Conservation (phyloP, 2,888 invertebrate genomes). For the Desoria tigrina region DNA sequence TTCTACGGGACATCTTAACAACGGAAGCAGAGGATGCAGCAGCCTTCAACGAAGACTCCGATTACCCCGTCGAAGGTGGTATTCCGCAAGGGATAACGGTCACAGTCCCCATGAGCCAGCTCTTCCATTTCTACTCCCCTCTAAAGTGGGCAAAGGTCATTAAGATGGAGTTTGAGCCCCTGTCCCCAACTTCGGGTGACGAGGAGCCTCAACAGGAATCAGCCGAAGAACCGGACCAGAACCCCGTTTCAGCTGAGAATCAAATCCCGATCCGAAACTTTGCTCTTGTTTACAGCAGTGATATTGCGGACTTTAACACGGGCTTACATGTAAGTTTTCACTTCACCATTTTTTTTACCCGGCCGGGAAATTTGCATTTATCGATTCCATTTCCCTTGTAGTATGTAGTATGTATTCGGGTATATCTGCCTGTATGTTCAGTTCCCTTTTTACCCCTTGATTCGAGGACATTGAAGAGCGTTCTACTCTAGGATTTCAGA, state of each 20-base stretch:
- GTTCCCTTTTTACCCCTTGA: too few relatives aligned
- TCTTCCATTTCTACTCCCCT: slow-evolving; percentile 53
- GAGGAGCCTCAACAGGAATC: neutral
- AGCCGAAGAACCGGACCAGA: neutral
- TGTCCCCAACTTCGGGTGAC: slow-evolving; percentile 10
- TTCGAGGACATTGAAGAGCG: too few relatives aligned
- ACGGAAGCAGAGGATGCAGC: slow-evolving; percentile 30
- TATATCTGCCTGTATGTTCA: too few relatives aligned
- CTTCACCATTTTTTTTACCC: neutral
- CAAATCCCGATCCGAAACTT: slow-evolving; percentile 49
- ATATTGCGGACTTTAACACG: slow-evolving; percentile 40
- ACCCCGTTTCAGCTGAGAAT: slow-evolving; percentile 22
- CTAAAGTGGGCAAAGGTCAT: slow-evolving; percentile 49
- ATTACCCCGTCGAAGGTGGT: slow-evolving; percentile 23
- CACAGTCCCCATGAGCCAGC: slow-evolving; percentile 48
- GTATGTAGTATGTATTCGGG: too few relatives aligned
- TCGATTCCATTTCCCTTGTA: slow-evolving; percentile 24
- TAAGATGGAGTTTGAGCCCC: slow-evolving; percentile 49
- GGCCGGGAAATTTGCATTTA: slow-evolving; percentile 40
- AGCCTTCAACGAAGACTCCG: slow-evolving; percentile 13
- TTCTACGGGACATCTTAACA: slow-evolving; percentile 30
- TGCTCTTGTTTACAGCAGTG: slow-evolving; percentile 40
- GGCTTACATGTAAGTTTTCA: slow-evolving; percentile 43
- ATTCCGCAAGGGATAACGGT: slow-evolving; percentile 8
- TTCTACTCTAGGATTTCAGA: too few relatives aligned